Base-by-base conservation (phyloP, 2,888 invertebrate genomes). In the Cheilosia impressa region DNA sequence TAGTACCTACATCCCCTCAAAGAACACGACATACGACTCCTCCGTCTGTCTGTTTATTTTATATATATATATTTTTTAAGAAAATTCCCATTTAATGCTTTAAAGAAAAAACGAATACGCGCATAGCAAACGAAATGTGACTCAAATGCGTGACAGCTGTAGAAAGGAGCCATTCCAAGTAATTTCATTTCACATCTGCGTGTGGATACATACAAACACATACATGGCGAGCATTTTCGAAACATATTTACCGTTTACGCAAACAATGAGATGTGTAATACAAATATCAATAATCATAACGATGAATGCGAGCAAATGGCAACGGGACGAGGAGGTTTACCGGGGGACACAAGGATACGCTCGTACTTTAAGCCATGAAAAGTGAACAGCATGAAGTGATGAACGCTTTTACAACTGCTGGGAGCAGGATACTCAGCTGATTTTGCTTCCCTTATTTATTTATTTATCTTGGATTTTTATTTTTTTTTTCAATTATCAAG, bases 221-320 rank as follows among this genome's bases (percentile, higher is more conserved):
- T 31, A 2, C 2, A 31, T 9, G 2, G 6, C 24, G 15, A 17
- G 24, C 66, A 68, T 68, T 63, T 63, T 52, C 2, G 62, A 75
- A 79, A 58, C 31, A 68, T 75, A 79, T 79, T 79, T 79, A 41
- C 69, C 34, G 34, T 60, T 76, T 71, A 76, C 75, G 55, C 76
- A 76, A 85, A 76, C 71, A 80, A 58, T 57, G 24, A 75, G 63
- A 80, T 69, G 80, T 76, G 55, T 75, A 66, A 76, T 76, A 71
- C 71, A 81, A 80, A 85, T 81, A 85, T 81, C 80, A 85, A 81
- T 81, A 85, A 80, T 76, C 68, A 81, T 80, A 81, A 71, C 75
- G 75, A 65, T 65, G 75, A 73, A 55, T 68, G 62, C 50, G 75
- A 76, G 65, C 41, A 50, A 58, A 83, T 55, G 73, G 63, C 68